Base-by-base conservation (phyloP, 2,113 vertebrate genomes). In the Epinephelus moara region DNA sequence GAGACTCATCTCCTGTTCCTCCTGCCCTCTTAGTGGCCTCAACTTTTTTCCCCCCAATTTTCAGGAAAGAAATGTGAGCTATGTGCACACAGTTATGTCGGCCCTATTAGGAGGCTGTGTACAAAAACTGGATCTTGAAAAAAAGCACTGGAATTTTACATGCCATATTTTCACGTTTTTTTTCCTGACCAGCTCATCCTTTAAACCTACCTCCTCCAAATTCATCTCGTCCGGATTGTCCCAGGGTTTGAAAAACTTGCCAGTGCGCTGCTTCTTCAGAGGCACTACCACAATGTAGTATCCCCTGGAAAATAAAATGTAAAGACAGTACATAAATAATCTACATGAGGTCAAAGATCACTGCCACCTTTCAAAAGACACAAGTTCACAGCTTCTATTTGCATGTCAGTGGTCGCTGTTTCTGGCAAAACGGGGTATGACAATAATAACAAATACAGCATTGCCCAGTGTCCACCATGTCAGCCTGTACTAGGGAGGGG, bases 161-260 rank as follows among this genome's bases (percentile, higher is more conserved):
- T 79, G 15, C 4, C 1, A 11, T 52, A 30, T 64, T 77, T 85
- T 55, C 12, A 6, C n/a, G 6, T 33, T 53, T 9, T 33, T 2
- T 69, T 45, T 63, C 59, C 27, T 18, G 37, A 55, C 12, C 6
- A 64, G 19, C 12, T 68, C 6, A 27, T 55, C 4, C 1, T 19
- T 77, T 23, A 15, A 80, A 85, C 84, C 3, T 96, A 99, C 98
- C 97, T 99, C 98, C 86, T 99, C 98, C 85, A 99, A 92, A 91
- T 99, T 98, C 98, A 99, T 99, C 93, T 99, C 98, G 88, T 99
- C 98, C 0, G 98, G 98, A 93, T 94, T 99, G 85, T 99, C 98
- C 97, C 97, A 98, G 12, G 96, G 97, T 91, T 98, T 99, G 91
- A 97, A 92, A 91, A 99, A 99, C 92, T 99, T 99, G 78, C 98